A percentile compares a stretch with the other conserved stretches of the same genome.
These are phyloP conservation scores for Leptopilina clavipes DNA, from an alignment of 1,140 invertebrate genomes.

Conservation along the genomic window DNA sequence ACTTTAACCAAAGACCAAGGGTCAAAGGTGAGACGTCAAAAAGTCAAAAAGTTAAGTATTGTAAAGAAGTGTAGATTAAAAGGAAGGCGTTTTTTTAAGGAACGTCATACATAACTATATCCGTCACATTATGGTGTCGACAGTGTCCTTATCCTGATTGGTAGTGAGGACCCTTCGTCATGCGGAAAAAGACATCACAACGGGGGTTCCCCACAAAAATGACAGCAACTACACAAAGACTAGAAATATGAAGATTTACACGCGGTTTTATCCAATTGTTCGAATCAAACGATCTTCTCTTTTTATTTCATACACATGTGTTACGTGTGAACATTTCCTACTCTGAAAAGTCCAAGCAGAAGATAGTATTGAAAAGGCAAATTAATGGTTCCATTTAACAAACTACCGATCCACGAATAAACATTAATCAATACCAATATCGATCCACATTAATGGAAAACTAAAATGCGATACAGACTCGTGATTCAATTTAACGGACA, in stretches of 20 bases:
- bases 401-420: no score
- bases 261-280: conserved; percentile 19
- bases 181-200: conserved; percentile 23
- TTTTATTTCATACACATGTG: not conserved
- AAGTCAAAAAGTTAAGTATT: conserved; percentile 17
- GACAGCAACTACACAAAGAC: conserved; percentile 13
- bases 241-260: conserved; percentile 26
- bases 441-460: no score
- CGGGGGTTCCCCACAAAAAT: conserved; percentile 21
- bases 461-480: no score
- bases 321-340: conserved; percentile 25
- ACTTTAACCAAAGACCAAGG: not conserved
- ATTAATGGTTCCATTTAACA: no score
- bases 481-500: no score
- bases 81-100: conserved; percentile 20
- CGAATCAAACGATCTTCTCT: not conserved
- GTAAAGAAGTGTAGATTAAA: no score
- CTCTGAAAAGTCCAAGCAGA: no score
- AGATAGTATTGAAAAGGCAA: no score
- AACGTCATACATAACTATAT: conserved; percentile 18
- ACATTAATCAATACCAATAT: no score
- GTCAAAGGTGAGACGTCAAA: not conserved
- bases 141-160: conserved; percentile 23
- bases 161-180: conserved; percentile 13
- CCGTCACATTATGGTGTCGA: conserved; percentile 51